A percentile compares a stretch with the other conserved stretches of the same genome.
phyloP scores from a whole-genome alignment of 2,888 invertebrate species.

The Ormia ochracea region DNA sequence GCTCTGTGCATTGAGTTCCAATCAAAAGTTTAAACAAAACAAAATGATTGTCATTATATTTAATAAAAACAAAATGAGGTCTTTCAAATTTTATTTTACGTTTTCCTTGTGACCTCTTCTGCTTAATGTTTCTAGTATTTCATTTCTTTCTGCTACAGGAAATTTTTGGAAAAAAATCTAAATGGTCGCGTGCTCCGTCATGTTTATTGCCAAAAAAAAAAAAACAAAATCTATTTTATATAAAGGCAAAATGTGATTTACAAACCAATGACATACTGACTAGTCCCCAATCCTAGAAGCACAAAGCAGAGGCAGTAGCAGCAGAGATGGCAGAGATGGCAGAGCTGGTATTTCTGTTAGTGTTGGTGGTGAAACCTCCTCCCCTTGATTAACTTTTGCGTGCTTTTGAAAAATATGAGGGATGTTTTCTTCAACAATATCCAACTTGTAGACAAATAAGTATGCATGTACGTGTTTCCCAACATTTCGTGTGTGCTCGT shows the following conservation, averaged over 20 bases:
- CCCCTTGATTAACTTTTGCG: conserved; percentile 25
- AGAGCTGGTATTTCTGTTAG: too few species aligned
- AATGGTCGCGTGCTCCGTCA: conserved; percentile 59
- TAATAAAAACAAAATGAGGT: conserved; percentile 36
- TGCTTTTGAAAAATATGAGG: conserved; percentile 48
- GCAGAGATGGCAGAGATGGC: too few species aligned
- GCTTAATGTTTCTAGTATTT: neutral
- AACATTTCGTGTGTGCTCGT: neutral
- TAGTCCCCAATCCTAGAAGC: conserved; percentile 15
- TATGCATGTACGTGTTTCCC: neutral
- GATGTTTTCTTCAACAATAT: conserved; percentile 8
- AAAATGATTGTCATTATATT: neutral
- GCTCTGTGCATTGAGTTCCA: too few species aligned
- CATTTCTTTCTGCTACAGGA: neutral
- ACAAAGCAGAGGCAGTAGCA: neutral
- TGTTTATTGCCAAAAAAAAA: conserved; percentile 49
- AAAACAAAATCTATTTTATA: conserved; percentile 15
- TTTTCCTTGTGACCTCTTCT: conserved; percentile 23
- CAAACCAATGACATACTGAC: conserved; percentile 61
- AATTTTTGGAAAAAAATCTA: conserved; percentile 22
- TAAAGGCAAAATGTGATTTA: conserved; percentile 35
- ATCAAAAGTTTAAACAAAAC: too few species aligned
- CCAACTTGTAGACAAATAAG: neutral
- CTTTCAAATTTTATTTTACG: conserved; percentile 13
- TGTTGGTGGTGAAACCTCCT: neutral